A percentile compares a stretch with the other conserved stretches of the same genome.
Conservation (phyloP, 2,797 vertebrate species). For the Darevskia mixta region DNA sequence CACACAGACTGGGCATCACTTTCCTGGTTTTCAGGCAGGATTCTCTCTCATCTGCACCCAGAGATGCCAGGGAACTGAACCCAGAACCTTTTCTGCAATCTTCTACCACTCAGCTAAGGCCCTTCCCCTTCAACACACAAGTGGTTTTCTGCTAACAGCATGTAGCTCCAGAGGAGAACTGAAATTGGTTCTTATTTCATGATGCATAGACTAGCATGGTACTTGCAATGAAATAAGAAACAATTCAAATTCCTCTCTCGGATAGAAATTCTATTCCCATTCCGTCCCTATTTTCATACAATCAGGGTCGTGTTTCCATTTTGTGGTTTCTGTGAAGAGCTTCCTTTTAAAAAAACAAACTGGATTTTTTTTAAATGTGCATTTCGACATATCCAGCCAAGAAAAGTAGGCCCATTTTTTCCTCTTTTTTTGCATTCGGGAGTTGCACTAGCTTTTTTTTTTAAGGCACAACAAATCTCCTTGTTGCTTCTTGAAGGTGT, state of each 20-base stretch:
- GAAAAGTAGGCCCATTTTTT: conserved; percentile 11
- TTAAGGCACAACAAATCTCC: conserved; percentile 55
- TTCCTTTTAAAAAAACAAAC: not conserved
- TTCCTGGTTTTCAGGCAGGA: too few species aligned
- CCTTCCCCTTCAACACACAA: not conserved
- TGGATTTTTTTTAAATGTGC: too few species aligned
- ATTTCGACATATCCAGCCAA: not conserved
- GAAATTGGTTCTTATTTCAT: not conserved
- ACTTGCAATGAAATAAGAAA: not conserved
- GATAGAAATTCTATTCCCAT: conserved; percentile 1
- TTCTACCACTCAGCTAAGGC: too few species aligned
- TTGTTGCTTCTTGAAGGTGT: conserved; percentile 9
- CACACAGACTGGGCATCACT: too few species aligned
- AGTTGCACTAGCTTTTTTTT: conserved; percentile 26
- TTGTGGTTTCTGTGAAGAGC: conserved; percentile 8
- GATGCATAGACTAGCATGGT: not conserved
- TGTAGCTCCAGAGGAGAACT: not conserved
- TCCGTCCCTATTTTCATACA: not conserved
- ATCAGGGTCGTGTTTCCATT: not conserved
- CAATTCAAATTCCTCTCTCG: not conserved
- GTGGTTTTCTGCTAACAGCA: not conserved
- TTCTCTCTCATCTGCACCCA: too few species aligned
- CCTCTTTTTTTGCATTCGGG: conserved; percentile 40
- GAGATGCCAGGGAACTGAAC: too few species aligned
- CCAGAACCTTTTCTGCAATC: too few species aligned